These are phyloP conservation scores for Drosophila pseudoobscura DNA, from an alignment of 1,140 invertebrate species.

Conservation along the genomic window DNA sequence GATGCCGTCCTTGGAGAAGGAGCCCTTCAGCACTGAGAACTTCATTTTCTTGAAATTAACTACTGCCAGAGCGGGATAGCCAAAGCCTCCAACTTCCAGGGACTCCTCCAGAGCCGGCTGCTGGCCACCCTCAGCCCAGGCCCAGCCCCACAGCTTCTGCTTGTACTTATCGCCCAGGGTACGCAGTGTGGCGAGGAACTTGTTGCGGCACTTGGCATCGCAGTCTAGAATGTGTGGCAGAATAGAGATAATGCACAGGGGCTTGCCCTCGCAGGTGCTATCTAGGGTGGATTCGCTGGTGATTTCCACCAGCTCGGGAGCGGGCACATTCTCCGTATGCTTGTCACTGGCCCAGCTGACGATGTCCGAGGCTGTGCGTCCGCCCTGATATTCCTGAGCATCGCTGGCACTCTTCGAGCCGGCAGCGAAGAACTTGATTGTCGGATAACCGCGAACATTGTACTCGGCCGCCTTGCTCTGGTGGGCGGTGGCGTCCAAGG, in stretches of 20 bases:
- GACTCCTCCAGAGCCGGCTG: slow-evolving; percentile 94
- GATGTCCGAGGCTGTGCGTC: slow-evolving; percentile 95
- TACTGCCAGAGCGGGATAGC: slow-evolving; percentile 97
- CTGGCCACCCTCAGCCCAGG: slow-evolving; percentile 95
- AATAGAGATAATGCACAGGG: slow-evolving; percentile 96
- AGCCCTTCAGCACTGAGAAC: slow-evolving; percentile 95
- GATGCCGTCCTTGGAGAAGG: slow-evolving; percentile 97
- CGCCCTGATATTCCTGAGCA: slow-evolving; percentile 93
- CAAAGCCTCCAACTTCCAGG: slow-evolving; percentile 96
- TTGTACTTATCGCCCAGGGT: slow-evolving; percentile 96
- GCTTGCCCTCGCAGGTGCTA: slow-evolving; percentile 91
- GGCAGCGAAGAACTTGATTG: slow-evolving; percentile 96
- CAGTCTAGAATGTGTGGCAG: slow-evolving; percentile 99
- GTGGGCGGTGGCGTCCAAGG: slow-evolving; percentile 97
- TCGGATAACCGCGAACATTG: slow-evolving; percentile 96
- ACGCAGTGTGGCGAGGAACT: slow-evolving; percentile 91
- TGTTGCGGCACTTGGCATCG: slow-evolving; percentile 96
- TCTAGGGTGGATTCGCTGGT: slow-evolving; percentile 87
- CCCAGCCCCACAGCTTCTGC: slow-evolving; percentile 98
- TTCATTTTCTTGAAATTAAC: slow-evolving; percentile 99
- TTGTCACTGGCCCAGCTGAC: slow-evolving; percentile 95
- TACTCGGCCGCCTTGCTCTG: slow-evolving; percentile 90
- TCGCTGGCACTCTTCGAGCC: slow-evolving; percentile 90
- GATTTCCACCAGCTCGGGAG: slow-evolving; percentile 94
- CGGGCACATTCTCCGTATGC: slow-evolving; percentile 92